A percentile compares a stretch with the other conserved stretches of the same genome.
phyloP scores from a whole-genome alignment of 2,797 vertebrate genomes.

The Pangasius larnaudii region DNA sequence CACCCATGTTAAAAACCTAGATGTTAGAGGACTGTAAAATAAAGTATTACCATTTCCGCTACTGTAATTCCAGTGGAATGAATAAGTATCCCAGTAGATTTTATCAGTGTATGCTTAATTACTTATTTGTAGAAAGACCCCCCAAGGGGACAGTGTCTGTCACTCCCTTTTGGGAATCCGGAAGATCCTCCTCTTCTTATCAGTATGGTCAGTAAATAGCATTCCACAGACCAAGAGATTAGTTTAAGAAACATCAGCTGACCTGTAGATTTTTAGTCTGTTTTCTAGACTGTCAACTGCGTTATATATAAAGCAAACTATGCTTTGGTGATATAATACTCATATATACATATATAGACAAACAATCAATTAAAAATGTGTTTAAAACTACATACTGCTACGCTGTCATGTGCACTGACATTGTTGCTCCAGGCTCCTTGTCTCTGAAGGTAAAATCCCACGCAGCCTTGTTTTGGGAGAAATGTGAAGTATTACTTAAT shows the following conservation, averaged over 20 bases:
- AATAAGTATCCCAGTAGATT: conserved; percentile 43
- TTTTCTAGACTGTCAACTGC: not conserved
- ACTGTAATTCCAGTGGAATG: conserved; percentile 50
- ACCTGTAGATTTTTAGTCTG: conserved; percentile 9
- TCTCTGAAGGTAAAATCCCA: not conserved
- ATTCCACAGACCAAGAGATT: conserved; percentile 64
- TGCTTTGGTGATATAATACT: not conserved
- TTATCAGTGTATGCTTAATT: conserved; percentile 61
- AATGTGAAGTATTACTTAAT: not conserved
- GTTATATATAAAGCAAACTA: not conserved
- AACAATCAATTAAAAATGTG: not conserved
- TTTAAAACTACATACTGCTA: not conserved
- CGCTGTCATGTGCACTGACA: not conserved
- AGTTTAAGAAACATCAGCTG: conserved; percentile 47
- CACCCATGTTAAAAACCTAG: not conserved
- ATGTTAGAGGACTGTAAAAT: not conserved
- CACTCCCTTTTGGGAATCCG: conserved; percentile 61
- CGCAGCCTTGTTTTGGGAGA: not conserved
- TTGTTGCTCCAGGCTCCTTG: not conserved
- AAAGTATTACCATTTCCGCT: not conserved
- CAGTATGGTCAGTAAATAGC: conserved; percentile 72
- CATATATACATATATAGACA: not conserved
- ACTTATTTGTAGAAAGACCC: conserved; percentile 62
- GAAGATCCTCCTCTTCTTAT: conserved; percentile 63
- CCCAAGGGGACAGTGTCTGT: conserved; percentile 60